phyloP scores from a whole-genome alignment of 2,888 invertebrate genomes.

The Calameuta idolon region DNA sequence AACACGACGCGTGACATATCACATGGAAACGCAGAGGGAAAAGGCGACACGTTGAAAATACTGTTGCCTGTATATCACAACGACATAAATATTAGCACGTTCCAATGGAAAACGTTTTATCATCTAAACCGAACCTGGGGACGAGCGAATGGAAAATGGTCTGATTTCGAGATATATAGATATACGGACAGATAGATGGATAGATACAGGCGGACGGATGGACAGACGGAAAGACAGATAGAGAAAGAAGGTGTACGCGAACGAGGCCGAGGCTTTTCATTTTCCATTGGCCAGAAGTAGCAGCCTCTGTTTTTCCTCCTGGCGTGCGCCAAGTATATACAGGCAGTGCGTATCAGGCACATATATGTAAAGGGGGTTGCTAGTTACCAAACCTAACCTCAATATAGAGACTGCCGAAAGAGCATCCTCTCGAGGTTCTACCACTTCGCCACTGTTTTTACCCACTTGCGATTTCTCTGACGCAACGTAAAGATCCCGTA shows the following conservation, averaged over 20 bases:
- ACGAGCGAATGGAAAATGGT: background rate
- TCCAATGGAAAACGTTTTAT: background rate
- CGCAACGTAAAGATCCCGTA: background rate
- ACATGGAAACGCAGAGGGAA: conserved; percentile 1
- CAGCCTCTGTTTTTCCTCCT: background rate
- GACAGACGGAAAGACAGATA: background rate
- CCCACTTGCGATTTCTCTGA: background rate
- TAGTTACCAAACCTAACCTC: background rate
- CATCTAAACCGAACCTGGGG: background rate
- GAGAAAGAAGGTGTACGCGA: background rate
- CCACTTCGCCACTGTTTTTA: background rate
- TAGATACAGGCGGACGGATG: background rate
- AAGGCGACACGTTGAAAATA: conserved; percentile 13
- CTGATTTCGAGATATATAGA: background rate
- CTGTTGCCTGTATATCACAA: conserved; percentile 7
- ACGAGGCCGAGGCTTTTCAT: background rate
- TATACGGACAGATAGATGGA: background rate
- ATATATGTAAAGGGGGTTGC: background rate
- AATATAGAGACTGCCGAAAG: background rate
- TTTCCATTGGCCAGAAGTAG: background rate
- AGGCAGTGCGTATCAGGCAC: background rate
- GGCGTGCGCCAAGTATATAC: background rate
- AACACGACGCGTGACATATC: conserved; percentile 14
- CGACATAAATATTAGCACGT: conserved; percentile 12
- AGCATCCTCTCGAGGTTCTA: background rate